Conservation (phyloP, 2,888 invertebrate genomes). For the Chrysolina americana region DNA sequence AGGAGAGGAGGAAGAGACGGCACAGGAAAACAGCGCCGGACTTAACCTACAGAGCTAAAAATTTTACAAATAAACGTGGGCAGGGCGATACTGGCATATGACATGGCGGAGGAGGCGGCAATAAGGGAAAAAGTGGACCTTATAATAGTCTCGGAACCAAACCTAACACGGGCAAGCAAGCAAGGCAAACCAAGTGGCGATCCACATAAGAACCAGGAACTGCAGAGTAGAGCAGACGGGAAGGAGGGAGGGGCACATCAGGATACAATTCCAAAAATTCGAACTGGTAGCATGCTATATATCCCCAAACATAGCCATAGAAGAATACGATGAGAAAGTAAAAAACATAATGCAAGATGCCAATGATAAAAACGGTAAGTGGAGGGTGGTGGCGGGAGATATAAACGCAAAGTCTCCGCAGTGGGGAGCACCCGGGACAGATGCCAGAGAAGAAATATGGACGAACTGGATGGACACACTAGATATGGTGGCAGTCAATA, state of each 20-base stretch:
- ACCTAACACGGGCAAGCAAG: neutral
- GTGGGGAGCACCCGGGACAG: neutral
- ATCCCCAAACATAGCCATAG: neutral
- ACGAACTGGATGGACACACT: neutral
- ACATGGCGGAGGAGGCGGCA: slow-evolving; percentile 1
- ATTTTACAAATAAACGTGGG: too few species aligned
- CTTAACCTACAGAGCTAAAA: too few species aligned
- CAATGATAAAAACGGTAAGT: neutral
- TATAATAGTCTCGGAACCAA: slow-evolving; percentile 1
- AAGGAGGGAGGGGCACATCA: neutral
- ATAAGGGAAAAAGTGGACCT: neutral
- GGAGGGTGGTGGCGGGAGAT: neutral
- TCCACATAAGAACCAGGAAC: neutral
- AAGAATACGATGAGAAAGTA: neutral
- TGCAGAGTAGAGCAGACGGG: neutral
- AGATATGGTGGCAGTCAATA: neutral
- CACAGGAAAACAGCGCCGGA: too few species aligned
- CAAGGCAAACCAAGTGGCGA: neutral
- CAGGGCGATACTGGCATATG: neutral
- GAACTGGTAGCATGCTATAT: neutral
- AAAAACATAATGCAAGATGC: neutral
- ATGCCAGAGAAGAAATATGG: neutral
- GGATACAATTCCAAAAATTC: neutral
- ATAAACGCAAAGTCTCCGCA: neutral
- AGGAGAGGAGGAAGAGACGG: too few species aligned